These are phyloP conservation scores for Blennius ocellaris DNA, from an alignment of 2,113 vertebrate species.

Conservation along the genomic window DNA sequence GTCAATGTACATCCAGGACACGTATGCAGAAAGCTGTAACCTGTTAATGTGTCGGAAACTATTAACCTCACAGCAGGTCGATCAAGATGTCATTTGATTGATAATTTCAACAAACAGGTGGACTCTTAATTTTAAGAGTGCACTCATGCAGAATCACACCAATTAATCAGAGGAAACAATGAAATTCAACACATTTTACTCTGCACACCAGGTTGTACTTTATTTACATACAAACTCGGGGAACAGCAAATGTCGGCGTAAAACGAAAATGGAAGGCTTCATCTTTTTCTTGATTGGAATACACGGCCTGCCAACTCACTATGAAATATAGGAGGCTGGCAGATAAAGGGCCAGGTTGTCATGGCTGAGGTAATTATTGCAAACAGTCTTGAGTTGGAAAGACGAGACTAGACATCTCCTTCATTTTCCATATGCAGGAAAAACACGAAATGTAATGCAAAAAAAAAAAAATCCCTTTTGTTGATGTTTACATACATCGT, in stretches of 20 bases:
- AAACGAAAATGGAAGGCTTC: slow-evolving; percentile 25
- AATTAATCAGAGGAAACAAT: slow-evolving; percentile 13
- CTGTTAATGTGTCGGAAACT: slow-evolving; percentile 49
- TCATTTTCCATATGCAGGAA: background rate
- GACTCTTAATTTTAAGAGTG: too few relatives aligned
- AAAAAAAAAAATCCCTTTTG: too few relatives aligned
- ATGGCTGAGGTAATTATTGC: slow-evolving; percentile 1
- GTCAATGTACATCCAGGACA: slow-evolving; percentile 50
- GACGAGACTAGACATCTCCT: background rate
- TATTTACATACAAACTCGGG: slow-evolving; percentile 49
- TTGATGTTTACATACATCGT: background rate
- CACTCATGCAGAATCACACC: background rate
- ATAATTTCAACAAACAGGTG: too few relatives aligned
- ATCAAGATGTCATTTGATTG: too few relatives aligned
- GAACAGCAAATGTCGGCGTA: slow-evolving; percentile 24
- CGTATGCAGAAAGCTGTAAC: slow-evolving; percentile 55
- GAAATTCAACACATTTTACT: background rate
- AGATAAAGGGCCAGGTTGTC: background rate
- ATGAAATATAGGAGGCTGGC: background rate
- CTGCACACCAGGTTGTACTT: slow-evolving; percentile 38
- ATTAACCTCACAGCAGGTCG: slow-evolving; percentile 26
- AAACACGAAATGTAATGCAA: slow-evolving; percentile 2
- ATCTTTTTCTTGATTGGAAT: background rate
- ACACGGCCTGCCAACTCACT: too few relatives aligned
- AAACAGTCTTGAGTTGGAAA: slow-evolving; percentile 12